These are phyloP conservation scores for Melanaphis sacchari DNA, from an alignment of 1,140 invertebrate species.

Conservation along the genomic window DNA sequence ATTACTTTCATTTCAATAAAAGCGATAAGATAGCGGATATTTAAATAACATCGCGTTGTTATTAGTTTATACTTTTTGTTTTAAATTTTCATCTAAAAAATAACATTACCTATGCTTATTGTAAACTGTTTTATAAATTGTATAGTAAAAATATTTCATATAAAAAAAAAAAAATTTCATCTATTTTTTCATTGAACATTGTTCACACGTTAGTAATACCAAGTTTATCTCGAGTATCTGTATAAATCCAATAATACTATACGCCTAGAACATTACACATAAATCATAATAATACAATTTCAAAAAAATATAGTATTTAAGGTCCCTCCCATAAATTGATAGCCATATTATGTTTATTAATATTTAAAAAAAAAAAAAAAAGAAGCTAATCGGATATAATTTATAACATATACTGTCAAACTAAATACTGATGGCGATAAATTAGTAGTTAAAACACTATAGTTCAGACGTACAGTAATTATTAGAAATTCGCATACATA, in stretches of 20 bases:
- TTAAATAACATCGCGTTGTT: not conserved
- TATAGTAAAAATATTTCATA: too few species aligned
- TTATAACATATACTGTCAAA: not conserved
- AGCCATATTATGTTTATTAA: not conserved
- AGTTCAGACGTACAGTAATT: not conserved
- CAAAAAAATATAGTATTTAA: not conserved
- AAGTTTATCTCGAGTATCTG: not conserved
- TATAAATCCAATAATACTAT: not conserved
- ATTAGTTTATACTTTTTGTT: not conserved
- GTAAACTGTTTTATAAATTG: too few species aligned
- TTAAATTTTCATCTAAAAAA: too few species aligned
- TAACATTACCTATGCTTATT: too few species aligned
- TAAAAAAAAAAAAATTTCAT: too few species aligned
- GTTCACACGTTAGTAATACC: not conserved
- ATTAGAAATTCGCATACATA: too few species aligned
- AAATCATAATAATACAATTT: not conserved
- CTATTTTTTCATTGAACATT: not conserved
- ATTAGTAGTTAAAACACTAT: not conserved
- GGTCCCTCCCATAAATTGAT: not conserved
- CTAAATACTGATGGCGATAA: not conserved
- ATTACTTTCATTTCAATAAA: slow-evolving; percentile 5
- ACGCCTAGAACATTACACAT: not conserved
- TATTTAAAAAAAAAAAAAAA: too few species aligned
- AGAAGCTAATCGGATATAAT: not conserved
- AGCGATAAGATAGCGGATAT: not conserved